Conservation (phyloP, 1,140 invertebrate species). For the Ridgeia piscesae region DNA sequence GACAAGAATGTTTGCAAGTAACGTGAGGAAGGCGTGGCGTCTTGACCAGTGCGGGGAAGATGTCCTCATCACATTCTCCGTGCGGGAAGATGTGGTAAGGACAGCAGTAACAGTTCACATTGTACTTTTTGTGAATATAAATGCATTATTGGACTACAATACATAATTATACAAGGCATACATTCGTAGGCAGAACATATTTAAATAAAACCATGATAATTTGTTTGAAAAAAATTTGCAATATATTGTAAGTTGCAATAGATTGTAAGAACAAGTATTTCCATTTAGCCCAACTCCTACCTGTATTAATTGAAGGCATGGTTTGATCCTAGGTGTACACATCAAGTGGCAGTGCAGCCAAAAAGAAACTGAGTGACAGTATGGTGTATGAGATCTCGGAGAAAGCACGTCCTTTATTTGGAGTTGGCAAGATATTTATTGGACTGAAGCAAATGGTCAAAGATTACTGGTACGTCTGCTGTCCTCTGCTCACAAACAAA, state of each 20-base stretch:
- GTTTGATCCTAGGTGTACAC: not conserved
- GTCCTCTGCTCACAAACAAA: no score
- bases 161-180: not conserved
- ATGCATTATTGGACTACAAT: no score
- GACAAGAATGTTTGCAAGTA: not conserved
- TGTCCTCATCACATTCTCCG: not conserved
- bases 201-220: not conserved
- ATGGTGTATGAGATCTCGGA: not conserved
- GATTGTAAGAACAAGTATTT: not conserved
- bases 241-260: no score
- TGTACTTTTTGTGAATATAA: no score
- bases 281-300: not conserved
- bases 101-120: not conserved
- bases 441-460: not conserved
- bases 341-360: not conserved
- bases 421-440: not conserved
- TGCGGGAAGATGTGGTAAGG: not conserved
- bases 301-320: not conserved
- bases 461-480: not conserved
- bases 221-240: no score
- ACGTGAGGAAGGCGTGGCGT: not conserved
- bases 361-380: not conserved
- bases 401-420: not conserved
- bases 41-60: not conserved
- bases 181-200: not conserved